Evolutionary conservation across 2,888 invertebrate genomes (phyloP).

Genomic region (Anticlea derivata): DNA sequence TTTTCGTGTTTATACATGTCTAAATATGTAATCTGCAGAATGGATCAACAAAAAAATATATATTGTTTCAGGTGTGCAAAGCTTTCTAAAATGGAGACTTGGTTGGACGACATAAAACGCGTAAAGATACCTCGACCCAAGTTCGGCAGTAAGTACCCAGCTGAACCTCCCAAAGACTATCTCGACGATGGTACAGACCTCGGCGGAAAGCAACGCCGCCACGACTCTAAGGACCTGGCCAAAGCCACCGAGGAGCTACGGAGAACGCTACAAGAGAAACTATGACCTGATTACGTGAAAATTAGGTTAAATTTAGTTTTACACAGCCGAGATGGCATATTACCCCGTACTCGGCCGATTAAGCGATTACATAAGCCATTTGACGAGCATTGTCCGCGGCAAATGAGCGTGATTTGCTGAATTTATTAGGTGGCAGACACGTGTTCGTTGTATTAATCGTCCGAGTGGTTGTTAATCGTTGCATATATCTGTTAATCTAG

Average conservation of each 20-base stretch:
- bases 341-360: constrained; percentile 41
- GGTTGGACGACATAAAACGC: constrained; percentile 92
- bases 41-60: neutral
- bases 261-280: constrained; percentile 89
- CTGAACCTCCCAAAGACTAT: constrained; percentile 91
- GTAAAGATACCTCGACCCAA: constrained; percentile 93
- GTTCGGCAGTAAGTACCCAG: constrained; percentile 88
- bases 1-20: no score
- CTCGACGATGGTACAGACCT: constrained; percentile 85
- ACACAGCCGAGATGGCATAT: constrained; percentile 24
- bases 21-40: no score
- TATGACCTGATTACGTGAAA: constrained; percentile 75
- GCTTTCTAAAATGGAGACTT: constrained; percentile 87
- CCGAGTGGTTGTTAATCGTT: constrained; percentile 38
- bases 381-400: constrained; percentile 44
- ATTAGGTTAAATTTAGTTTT: constrained; percentile 53
- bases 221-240: constrained; percentile 81
- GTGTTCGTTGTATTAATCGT: constrained; percentile 33
- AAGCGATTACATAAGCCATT: constrained; percentile 46
- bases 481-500: constrained; percentile 29
- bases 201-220: constrained; percentile 75
- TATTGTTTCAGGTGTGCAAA: constrained; percentile 9
- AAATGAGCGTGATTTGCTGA: constrained; percentile 49
- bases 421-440: constrained; percentile 38
- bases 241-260: constrained; percentile 91